Percentiles rank a stretch among this genome's conserved stretches.
These are phyloP conservation scores for Conopomorpha cramerella DNA, from an alignment of 1,140 invertebrate genomes.

Conservation along the genomic window DNA sequence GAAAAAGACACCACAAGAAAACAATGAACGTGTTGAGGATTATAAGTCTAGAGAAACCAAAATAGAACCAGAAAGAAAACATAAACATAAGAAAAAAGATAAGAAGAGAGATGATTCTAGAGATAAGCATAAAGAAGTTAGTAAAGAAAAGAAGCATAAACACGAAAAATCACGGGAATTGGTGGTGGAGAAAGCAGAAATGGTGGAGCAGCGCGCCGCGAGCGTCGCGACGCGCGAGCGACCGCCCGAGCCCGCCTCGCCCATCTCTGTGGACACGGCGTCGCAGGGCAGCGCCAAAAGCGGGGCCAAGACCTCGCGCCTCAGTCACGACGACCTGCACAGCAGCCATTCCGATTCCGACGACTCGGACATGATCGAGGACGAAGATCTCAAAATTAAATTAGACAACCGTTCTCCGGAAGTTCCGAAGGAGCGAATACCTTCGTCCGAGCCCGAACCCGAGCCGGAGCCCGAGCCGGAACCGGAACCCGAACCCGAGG, in stretches of 20 bases:
- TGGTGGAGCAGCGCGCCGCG: conserved; percentile 37
- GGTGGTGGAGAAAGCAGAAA: conserved; percentile 40
- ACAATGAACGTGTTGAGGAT: conserved; percentile 34
- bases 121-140: conserved; percentile 61
- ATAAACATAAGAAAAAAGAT: conserved; percentile 60
- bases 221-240: conserved; percentile 42
- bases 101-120: conserved; percentile 58
- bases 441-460: conserved; percentile 33
- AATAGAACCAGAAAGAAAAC: conserved; percentile 51
- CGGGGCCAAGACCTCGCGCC: conserved; percentile 30
- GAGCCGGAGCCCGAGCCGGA: conserved; percentile 46
- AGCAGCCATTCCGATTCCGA: conserved; percentile 52
- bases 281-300: conserved; percentile 58
- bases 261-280: conserved; percentile 53
- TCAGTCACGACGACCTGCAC: conserved; percentile 30
- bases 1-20: conserved; percentile 38
- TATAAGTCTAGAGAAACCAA: conserved; percentile 53
- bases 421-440: conserved; percentile 26
- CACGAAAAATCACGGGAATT: conserved; percentile 61
- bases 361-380: conserved; percentile 36
- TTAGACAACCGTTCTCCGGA: conserved; percentile 38
- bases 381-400: conserved; percentile 41
- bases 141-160: conserved; percentile 64
- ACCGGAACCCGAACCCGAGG: conserved; percentile 26
- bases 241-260: conserved; percentile 37